phyloP scores from a whole-genome alignment of 2,797 vertebrate genomes.

The Tokudaia tokunoshimensis region DNA sequence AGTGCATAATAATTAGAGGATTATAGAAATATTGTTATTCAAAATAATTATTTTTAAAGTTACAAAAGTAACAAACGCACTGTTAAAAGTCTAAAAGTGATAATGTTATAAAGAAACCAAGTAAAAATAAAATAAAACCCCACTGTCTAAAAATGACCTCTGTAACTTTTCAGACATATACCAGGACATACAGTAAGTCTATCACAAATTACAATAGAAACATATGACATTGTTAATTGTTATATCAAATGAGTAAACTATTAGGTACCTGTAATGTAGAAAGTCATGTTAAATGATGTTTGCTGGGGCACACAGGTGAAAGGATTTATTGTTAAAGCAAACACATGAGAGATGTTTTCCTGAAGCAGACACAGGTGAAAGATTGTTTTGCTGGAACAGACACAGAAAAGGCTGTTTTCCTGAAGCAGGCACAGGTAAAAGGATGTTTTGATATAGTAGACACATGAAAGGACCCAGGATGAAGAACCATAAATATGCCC shows the following conservation, averaged over 20 bases:
- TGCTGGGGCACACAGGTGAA: not conserved
- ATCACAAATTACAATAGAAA: not conserved
- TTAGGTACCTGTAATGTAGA: not conserved
- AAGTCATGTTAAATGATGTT: not conserved
- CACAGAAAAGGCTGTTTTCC: too few species aligned
- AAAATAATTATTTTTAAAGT: conserved; percentile 36
- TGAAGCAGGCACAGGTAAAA: too few species aligned
- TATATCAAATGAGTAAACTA: not conserved
- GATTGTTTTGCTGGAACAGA: too few species aligned
- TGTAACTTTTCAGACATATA: not conserved
- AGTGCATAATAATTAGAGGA: not conserved
- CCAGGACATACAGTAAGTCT: rapidly evolving
- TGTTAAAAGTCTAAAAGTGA: not conserved
- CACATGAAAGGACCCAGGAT: not conserved
- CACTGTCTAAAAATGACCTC: not conserved
- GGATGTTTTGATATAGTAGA: not conserved
- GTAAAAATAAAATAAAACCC: not conserved
- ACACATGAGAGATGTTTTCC: not conserved
- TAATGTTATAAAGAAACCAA: not conserved
- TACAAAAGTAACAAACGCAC: not conserved
- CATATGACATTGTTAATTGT: not conserved
- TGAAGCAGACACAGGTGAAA: not conserved
- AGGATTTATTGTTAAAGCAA: not conserved
- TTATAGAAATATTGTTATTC: conserved; percentile 5
- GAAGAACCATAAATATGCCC: not conserved